These are phyloP conservation scores for Agriopis aurantiaria DNA, from an alignment of 2,888 invertebrate genomes.

Conservation along the genomic window DNA sequence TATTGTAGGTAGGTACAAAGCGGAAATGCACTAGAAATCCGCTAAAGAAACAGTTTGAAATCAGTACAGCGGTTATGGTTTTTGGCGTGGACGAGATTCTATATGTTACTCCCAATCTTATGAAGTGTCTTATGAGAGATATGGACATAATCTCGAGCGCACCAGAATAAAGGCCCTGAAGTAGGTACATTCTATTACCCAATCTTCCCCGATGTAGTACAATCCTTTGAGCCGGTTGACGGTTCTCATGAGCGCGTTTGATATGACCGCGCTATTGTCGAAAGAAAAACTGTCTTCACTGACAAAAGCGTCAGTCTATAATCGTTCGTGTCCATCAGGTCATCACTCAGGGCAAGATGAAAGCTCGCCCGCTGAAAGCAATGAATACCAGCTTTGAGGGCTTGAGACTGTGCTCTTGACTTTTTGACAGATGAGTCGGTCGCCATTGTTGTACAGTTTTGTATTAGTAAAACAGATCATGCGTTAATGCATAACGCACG, in stretches of 20 bases:
- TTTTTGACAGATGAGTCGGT: constrained; percentile 71
- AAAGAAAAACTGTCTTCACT: constrained; percentile 63
- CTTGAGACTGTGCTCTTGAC: constrained; percentile 45
- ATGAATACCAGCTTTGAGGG: constrained; percentile 34
- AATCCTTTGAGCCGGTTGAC: constrained; percentile 20
- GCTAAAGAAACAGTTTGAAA: too few species aligned
- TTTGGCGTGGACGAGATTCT: too few species aligned
- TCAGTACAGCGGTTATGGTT: too few species aligned
- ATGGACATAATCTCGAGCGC: too few species aligned
- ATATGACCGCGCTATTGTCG: constrained; percentile 73
- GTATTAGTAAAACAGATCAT: constrained; percentile 72
- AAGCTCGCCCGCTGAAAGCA: constrained; percentile 58
- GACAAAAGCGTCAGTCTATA: constrained; percentile 75
- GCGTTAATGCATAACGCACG: constrained; percentile 45
- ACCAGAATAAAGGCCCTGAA: too few species aligned
- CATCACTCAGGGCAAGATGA: constrained; percentile 81
- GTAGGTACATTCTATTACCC: too few species aligned
- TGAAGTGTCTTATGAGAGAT: too few species aligned
- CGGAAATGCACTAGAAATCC: too few species aligned
- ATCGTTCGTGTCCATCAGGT: constrained; percentile 78
- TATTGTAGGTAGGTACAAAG: too few species aligned
- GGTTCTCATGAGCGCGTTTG: constrained; percentile 58
- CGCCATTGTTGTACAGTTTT: constrained; percentile 68
- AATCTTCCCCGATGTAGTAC: constrained; percentile 3
- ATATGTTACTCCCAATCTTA: too few species aligned